phyloP scores from a whole-genome alignment of 2,888 invertebrate genomes.

The Agonopterix heracliana region DNA sequence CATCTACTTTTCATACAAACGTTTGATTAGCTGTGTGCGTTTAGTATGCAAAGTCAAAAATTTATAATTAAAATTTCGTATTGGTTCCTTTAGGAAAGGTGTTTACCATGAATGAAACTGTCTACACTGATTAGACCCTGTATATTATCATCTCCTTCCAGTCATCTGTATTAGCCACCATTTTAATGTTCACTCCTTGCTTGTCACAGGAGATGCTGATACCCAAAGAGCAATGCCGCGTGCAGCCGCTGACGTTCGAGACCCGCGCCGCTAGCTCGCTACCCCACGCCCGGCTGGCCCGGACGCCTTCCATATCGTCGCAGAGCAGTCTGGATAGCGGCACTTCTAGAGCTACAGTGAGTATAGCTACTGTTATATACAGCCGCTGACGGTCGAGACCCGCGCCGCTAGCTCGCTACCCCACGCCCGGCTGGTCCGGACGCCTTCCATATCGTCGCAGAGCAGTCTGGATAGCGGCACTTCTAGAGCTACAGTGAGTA shows the following conservation, averaged over 20 bases:
- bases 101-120: too few relatives aligned
- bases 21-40: too few relatives aligned
- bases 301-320: conserved; percentile 88
- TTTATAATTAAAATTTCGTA: too few relatives aligned
- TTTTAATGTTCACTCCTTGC: too few relatives aligned
- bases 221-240: conserved; percentile 64
- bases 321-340: conserved; percentile 89
- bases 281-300: conserved; percentile 83
- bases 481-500: conserved; percentile 71
- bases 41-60: too few relatives aligned
- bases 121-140: too few relatives aligned
- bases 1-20: too few relatives aligned
- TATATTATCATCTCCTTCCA: too few relatives aligned
- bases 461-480: conserved; percentile 87
- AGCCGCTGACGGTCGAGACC: conserved; percentile 74
- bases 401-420: conserved; percentile 78
- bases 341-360: conserved; percentile 76
- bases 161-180: too few relatives aligned
- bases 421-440: conserved; percentile 84
- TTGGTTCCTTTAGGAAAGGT: too few relatives aligned
- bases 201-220: conserved; percentile 66
- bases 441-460: conserved; percentile 89
- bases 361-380: conserved; percentile 47
- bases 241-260: conserved; percentile 74
- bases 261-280: conserved; percentile 73